phyloP scores from a whole-genome alignment of 2,888 invertebrate genomes.

The Agrochola litura region DNA sequence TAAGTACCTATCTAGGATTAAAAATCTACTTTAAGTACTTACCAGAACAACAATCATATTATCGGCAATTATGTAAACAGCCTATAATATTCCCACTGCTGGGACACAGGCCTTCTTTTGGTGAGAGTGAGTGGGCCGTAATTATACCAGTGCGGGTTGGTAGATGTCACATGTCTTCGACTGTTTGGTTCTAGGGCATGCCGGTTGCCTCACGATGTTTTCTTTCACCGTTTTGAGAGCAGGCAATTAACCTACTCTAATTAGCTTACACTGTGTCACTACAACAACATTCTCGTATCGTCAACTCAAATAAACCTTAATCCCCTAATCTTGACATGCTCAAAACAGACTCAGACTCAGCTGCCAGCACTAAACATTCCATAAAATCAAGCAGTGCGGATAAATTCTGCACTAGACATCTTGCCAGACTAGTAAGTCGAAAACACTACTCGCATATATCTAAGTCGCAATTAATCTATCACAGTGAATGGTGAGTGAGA shows the following conservation, averaged over 20 bases:
- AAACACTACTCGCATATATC: slow-evolving; percentile 61
- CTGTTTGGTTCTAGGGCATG: no score
- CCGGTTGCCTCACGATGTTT: no score
- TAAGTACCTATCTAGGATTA: neutral
- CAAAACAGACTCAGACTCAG: slow-evolving; percentile 4
- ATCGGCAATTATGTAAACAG: neutral
- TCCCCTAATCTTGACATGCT: neutral
- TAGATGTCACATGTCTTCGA: no score
- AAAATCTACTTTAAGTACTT: neutral
- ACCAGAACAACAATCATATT: neutral
- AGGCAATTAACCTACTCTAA: neutral
- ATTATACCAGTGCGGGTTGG: no score
- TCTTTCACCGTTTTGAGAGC: no score
- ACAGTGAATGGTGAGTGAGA: slow-evolving; percentile 63
- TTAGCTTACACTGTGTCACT: neutral
- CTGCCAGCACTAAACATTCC: slow-evolving; percentile 25
- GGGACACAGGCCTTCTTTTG: no score
- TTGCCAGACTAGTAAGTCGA: slow-evolving; percentile 56
- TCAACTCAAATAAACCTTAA: neutral
- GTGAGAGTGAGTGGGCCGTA: no score
- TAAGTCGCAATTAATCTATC: slow-evolving; percentile 68
- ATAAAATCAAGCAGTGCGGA: slow-evolving; percentile 46
- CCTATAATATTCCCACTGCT: no score
- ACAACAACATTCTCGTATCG: neutral
- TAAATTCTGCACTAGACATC: slow-evolving; percentile 52